Percentiles rank a stretch among this genome's conserved stretches.
phyloP scores from a whole-genome alignment of 2,797 vertebrate species.

The Danio aesculapii region DNA sequence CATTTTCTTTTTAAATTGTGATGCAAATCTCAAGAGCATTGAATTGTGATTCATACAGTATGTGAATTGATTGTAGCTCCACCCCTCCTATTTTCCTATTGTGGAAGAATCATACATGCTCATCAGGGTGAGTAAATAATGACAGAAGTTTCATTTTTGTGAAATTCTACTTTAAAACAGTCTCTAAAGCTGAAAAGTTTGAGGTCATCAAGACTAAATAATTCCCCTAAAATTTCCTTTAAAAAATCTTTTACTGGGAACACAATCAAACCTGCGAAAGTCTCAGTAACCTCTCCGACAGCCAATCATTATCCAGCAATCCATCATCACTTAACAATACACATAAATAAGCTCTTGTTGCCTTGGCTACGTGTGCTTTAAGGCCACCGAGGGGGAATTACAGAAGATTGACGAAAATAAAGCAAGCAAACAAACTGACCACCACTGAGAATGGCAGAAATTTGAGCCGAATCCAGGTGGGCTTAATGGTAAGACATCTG shows the following conservation, averaged over 20 bases:
- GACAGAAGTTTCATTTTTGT: neutral
- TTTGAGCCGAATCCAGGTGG: slow-evolving; percentile 28
- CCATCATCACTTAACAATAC: slow-evolving; percentile 12
- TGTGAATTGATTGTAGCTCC: too few relatives aligned
- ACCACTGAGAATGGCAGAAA: neutral
- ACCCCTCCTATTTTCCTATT: neutral
- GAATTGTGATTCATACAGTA: too few relatives aligned
- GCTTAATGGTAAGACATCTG: slow-evolving; percentile 38
- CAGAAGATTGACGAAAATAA: slow-evolving; percentile 21
- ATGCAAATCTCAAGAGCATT: too few relatives aligned
- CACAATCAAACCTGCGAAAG: slow-evolving; percentile 23
- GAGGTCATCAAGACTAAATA: slow-evolving; percentile 47
- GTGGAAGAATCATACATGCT: neutral
- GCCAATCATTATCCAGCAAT: slow-evolving; percentile 11
- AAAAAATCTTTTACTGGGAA: slow-evolving; percentile 31
- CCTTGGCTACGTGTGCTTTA: slow-evolving; percentile 16
- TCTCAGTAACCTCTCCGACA: slow-evolving; percentile 15
- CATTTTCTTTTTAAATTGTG: too few relatives aligned
- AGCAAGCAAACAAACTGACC: slow-evolving; percentile 8
- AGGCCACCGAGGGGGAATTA: neutral
- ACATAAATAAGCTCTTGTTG: slow-evolving; percentile 18
- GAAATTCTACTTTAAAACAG: neutral
- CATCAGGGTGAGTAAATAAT: slow-evolving; percentile 4
- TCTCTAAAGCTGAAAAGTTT: slow-evolving; percentile 31
- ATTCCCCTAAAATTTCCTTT: slow-evolving; percentile 12